A percentile compares a stretch with the other conserved stretches of the same genome.
phyloP scores from a whole-genome alignment of 2,113 vertebrate genomes.

The Zosterops japonicus region DNA sequence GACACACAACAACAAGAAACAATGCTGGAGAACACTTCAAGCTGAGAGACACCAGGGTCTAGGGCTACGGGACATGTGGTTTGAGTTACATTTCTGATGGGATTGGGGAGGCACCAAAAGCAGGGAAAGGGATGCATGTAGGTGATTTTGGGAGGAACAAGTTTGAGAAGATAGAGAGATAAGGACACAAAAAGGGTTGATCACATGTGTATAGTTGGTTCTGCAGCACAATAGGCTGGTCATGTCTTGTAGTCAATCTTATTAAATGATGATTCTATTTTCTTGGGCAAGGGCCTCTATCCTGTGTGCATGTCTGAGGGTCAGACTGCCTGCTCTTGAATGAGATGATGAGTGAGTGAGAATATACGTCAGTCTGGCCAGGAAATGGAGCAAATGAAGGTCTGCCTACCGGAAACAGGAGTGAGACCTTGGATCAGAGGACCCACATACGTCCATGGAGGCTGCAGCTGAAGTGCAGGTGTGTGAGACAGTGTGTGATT shows the following conservation, averaged over 20 bases:
- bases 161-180: neutral
- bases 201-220: neutral
- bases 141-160: neutral
- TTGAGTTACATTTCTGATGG: neutral
- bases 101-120: neutral
- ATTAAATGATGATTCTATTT: neutral
- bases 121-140: neutral
- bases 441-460: rapidly evolving
- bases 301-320: neutral
- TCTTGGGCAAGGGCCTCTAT: neutral
- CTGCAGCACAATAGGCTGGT: neutral
- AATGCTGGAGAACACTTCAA: neutral
- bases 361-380: neutral
- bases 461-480: neutral
- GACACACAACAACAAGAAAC: neutral
- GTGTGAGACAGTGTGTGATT: neutral
- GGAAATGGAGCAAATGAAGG: neutral
- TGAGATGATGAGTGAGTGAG: neutral
- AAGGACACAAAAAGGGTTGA: neutral
- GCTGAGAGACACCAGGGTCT: neutral
- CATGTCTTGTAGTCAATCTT: neutral
- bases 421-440: neutral
- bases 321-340: neutral
- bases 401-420: neutral
- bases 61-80: neutral